phyloP scores from a whole-genome alignment of 2,113 vertebrate species.

The Syngnathus scovelli region DNA sequence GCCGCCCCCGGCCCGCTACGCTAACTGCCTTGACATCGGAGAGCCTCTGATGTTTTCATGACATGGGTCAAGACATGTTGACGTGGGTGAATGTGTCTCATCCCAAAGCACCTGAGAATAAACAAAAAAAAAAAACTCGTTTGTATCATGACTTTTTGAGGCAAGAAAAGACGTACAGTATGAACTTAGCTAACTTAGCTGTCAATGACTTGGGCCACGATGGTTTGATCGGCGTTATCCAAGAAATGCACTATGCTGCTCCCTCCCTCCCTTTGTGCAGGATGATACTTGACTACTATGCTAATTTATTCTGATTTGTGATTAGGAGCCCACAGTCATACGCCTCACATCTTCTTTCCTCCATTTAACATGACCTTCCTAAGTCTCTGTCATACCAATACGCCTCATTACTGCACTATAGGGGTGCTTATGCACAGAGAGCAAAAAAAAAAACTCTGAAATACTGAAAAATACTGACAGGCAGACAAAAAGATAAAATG shows the following conservation, averaged over 20 bases:
- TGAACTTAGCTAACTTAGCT: not conserved
- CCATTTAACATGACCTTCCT: conserved; percentile 57
- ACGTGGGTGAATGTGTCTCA: not conserved
- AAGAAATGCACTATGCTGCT: not conserved
- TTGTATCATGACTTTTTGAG: not conserved
- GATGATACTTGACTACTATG: conserved; percentile 14
- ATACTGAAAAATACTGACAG: conserved; percentile 30
- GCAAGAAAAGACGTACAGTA: not conserved
- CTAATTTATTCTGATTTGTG: conserved; percentile 45
- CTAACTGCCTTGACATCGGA: not conserved
- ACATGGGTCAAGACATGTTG: not conserved
- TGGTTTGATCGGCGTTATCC: conserved; percentile 22
- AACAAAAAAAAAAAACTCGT: no score
- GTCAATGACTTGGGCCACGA: conserved; percentile 29
- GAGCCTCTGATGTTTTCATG: conserved; percentile 1
- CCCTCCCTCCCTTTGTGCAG: conserved; percentile 1
- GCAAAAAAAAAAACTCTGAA: not conserved
- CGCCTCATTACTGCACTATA: conserved; percentile 59
- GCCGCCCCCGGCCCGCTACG: not conserved
- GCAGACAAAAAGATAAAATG: conserved; percentile 22
- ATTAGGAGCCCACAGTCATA: conserved; percentile 25
- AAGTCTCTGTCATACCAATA: conserved; percentile 44
- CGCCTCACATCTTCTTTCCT: conserved; percentile 37
- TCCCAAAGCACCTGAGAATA: not conserved
- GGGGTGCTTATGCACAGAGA: conserved; percentile 23